Percentiles rank a stretch among this genome's conserved stretches.
Conservation (phyloP, 2,797 vertebrate species). For the Amblyopsis hoosieri region DNA sequence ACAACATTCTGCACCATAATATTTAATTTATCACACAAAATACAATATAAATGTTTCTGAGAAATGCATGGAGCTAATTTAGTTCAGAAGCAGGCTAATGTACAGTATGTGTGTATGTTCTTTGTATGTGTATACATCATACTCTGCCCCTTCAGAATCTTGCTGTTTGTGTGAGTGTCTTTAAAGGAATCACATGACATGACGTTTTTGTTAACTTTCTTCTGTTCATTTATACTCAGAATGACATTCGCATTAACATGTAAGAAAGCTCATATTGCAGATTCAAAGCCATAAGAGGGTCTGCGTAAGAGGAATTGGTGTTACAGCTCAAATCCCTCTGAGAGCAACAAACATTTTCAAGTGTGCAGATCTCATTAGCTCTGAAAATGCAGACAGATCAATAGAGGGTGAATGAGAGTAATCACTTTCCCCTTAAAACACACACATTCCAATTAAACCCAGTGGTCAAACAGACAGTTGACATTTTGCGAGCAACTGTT, state of each 20-base stretch:
- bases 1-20: too few species aligned
- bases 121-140: too few species aligned
- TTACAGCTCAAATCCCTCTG: conserved; percentile 4
- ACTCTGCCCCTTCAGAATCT: too few species aligned
- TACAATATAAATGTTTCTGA: too few species aligned
- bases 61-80: too few species aligned
- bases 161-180: too few species aligned
- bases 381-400: conserved; percentile 37
- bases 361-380: conserved; percentile 43
- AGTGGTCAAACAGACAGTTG: conserved; percentile 60
- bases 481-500: conserved; percentile 67
- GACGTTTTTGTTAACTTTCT: background rate
- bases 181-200: background rate
- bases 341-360: conserved; percentile 29
- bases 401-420: conserved; percentile 63
- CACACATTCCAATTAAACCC: conserved; percentile 63
- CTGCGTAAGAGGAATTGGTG: too few species aligned
- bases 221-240: too few species aligned
- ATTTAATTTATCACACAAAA: too few species aligned
- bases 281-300: background rate
- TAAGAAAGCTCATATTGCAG: background rate
- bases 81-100: background rate
- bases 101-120: background rate
- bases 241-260: background rate
- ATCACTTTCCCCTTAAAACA: conserved; percentile 61